Evolutionary conservation across 2,797 vertebrate species (phyloP), one percentile per base, ranked within the genome.

Genomic region (Enteromius unitaeniatus): DNA sequence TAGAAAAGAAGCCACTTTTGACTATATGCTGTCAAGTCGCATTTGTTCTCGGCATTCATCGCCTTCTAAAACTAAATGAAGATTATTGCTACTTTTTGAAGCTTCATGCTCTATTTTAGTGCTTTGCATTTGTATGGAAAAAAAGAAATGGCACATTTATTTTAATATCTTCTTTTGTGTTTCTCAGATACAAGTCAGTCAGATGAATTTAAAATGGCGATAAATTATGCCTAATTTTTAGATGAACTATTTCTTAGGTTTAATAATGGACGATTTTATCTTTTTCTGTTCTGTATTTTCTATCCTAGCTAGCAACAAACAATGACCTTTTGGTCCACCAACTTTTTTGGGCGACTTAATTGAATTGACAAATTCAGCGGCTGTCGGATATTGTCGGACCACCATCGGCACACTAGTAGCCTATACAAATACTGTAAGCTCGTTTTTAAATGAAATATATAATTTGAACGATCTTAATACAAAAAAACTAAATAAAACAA

Each of bases 11-110:
- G 1, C 7, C 17, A 31, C 45, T 15, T 37, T 37, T 51, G 42
- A 64, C 0, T 0, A 51, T 23, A 23, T 49, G 19, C 17, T 19
- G 7, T 62, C 28, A 62, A 10, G 17, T 81, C 14, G 15, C 21
- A 34, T 74, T 74, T 64, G 69, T 74, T 34, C 28, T 60, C 37
- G 28, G 49, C 26, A 47, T 37, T 73, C 7, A 62, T 23, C 47
- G 40, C 47, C 60, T 81, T 45, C 13, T 55, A 81, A 62, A 73
- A 81, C 55, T 74, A 64, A 28, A 28, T 2, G 2, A 64, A 64
- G 26, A 31, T 31, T 64, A 62, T 60, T 15, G 26, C 17, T 53
- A 34, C 19, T 74, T 73, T 34, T 19, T 51, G 47, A 73, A 51
- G 17, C 70, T 73, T 11, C 49, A 51, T 31, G 26, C 45, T 73